Evolutionary conservation across 2,888 invertebrate genomes (phyloP).

Genomic region (Drosophila siamana): DNA sequence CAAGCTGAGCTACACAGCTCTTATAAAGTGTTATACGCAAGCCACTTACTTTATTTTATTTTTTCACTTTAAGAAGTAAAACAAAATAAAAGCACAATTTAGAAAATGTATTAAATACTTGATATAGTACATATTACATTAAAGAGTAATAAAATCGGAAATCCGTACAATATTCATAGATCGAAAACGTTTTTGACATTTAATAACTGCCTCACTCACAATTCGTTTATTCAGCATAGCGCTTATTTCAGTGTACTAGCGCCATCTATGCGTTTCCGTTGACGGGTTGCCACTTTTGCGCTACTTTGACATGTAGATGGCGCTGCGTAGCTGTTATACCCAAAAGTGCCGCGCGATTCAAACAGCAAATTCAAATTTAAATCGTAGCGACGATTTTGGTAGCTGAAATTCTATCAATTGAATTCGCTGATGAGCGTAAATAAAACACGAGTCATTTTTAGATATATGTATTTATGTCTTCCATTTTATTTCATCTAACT

Average conservation of each 20-base stretch:
- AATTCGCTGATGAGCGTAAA: slow-evolving; percentile 5
- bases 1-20: no score
- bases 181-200: no score
- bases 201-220: no score
- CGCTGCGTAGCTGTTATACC: slow-evolving; percentile 35
- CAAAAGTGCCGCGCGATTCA: not conserved
- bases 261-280: not conserved
- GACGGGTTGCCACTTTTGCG: slow-evolving; percentile 11
- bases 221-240: no score
- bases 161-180: no score
- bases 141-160: no score
- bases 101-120: no score
- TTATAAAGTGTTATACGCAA: no score
- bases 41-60: no score
- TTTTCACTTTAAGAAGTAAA: no score
- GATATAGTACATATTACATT: no score
- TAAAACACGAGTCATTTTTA: slow-evolving; percentile 7
- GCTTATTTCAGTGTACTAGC: not conserved
- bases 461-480: slow-evolving; percentile 35
- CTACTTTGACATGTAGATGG: not conserved
- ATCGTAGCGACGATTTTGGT: not conserved
- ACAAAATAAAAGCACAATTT: no score
- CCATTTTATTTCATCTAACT: slow-evolving; percentile 53
- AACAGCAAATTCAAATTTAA: slow-evolving; percentile 27
- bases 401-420: not conserved